Evolutionary conservation across 1,140 invertebrate genomes (phyloP).

Genomic region (Anadara kagoshimensis): DNA sequence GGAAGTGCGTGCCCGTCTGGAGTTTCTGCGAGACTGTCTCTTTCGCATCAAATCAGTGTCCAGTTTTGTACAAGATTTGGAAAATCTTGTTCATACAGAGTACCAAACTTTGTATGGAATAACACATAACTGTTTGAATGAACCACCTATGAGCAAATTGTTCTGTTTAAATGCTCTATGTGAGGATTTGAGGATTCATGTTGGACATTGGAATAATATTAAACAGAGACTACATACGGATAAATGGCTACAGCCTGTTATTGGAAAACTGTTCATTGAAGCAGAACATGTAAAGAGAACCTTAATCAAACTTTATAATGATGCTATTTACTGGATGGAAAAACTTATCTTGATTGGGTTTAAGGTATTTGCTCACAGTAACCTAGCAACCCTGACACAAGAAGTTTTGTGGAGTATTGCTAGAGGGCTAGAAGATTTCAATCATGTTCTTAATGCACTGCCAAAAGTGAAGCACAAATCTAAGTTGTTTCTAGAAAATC

Average conservation of each 20-base stretch:
- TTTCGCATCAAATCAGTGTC: slow-evolving; percentile 56
- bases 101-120: slow-evolving; percentile 63
- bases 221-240: slow-evolving; percentile 67
- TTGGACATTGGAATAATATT: slow-evolving; percentile 71
- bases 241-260: slow-evolving; percentile 60
- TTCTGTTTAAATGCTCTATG: slow-evolving; percentile 68
- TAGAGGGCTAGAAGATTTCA: slow-evolving; percentile 71
- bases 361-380: slow-evolving; percentile 71
- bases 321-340: slow-evolving; percentile 69
- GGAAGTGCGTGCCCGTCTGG: slow-evolving; percentile 62
- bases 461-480: slow-evolving; percentile 27
- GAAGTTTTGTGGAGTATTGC: slow-evolving; percentile 70
- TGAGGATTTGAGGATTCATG: slow-evolving; percentile 70
- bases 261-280: slow-evolving; percentile 60
- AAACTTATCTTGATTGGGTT: slow-evolving; percentile 68
- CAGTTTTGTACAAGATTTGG: slow-evolving; percentile 64
- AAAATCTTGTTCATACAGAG: slow-evolving; percentile 62
- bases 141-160: slow-evolving; percentile 64
- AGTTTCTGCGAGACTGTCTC: slow-evolving; percentile 65
- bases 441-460: slow-evolving; percentile 61
- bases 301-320: slow-evolving; percentile 54
- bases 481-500: neutral
- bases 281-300: slow-evolving; percentile 56
- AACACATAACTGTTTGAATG: slow-evolving; percentile 57
- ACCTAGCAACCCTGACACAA: slow-evolving; percentile 59